These are phyloP conservation scores for Andrena marginata DNA, from an alignment of 2,888 invertebrate species.

Conservation along the genomic window DNA sequence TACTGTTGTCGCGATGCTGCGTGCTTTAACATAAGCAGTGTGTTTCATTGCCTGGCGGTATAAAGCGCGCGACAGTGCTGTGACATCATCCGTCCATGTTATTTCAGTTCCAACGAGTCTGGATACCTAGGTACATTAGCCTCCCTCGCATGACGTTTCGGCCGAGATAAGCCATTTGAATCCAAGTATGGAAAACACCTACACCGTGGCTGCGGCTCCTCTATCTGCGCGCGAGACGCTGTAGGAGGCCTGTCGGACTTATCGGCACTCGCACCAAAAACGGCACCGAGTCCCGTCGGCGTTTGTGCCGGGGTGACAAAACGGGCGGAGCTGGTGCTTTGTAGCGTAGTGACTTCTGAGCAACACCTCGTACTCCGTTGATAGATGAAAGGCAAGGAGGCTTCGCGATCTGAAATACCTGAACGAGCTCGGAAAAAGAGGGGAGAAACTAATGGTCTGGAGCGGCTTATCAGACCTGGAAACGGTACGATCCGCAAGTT, in stretches of 20 bases:
- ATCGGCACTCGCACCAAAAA: conserved; percentile 28
- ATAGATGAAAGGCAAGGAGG: neutral
- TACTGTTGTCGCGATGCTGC: conserved; percentile 64
- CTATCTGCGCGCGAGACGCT: neutral
- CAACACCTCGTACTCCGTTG: neutral
- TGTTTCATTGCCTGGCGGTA: conserved; percentile 44
- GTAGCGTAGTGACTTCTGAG: neutral
- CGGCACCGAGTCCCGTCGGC: conserved; percentile 9
- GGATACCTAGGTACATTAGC: conserved; percentile 44
- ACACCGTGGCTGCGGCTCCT: conserved; percentile 20
- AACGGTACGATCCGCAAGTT: conserved; percentile 34
- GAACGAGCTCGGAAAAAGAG: neutral
- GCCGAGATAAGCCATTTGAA: conserved; percentile 60
- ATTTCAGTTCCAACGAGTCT: conserved; percentile 64
- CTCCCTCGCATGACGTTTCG: conserved; percentile 52
- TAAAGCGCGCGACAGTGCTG: conserved; percentile 48
- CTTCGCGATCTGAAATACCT: neutral
- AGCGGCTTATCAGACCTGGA: conserved; percentile 34
- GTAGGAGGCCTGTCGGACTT: conserved; percentile 25
- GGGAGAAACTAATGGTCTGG: conserved; percentile 29
- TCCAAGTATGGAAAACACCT: conserved; percentile 51
- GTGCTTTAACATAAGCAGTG: conserved; percentile 65
- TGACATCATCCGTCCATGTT: conserved; percentile 74
- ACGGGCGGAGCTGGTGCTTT: conserved; percentile 2
- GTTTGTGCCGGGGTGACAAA: neutral